A percentile compares a stretch with the other conserved stretches of the same genome.
These are phyloP conservation scores for Tretioscincus oriximinensis DNA, from an alignment of 2,113 vertebrate species.

Conservation along the genomic window DNA sequence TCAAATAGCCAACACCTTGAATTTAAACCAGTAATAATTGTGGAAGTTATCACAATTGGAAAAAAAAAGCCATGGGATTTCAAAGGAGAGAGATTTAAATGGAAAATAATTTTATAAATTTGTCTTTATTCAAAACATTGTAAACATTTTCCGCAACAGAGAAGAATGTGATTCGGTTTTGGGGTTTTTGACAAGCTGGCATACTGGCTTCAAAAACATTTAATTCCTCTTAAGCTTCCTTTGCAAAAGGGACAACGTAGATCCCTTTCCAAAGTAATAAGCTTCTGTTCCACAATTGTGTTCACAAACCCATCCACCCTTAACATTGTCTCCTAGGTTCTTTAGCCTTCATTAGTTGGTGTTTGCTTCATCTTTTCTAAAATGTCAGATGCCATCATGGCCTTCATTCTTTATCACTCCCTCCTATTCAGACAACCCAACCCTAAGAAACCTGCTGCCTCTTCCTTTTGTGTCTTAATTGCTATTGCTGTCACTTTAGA, in stretches of 20 bases:
- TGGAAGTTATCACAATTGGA: too few species aligned
- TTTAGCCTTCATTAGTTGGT: constrained; percentile 68
- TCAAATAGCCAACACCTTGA: not conserved
- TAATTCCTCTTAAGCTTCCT: not conserved
- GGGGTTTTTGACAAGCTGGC: not conserved
- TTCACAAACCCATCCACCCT: not conserved
- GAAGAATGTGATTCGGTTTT: not conserved
- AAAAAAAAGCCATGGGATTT: not conserved
- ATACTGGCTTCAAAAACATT: not conserved
- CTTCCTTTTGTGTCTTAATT: constrained; percentile 75
- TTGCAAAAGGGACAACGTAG: not conserved
- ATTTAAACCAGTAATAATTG: not conserved
- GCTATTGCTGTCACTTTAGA: constrained; percentile 60
- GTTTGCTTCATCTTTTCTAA: constrained; percentile 70
- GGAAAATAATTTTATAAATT: not conserved
- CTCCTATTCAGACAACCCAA: constrained; percentile 66
- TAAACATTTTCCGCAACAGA: not conserved
- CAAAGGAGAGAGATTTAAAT: not conserved
- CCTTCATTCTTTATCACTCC: constrained; percentile 74
- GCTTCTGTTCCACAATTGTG: not conserved
- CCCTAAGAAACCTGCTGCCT: constrained; percentile 73
- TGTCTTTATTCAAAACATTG: not conserved
- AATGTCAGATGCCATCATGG: constrained; percentile 76
- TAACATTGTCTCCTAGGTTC: not conserved
- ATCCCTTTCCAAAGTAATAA: not conserved